Conservation (phyloP, 2,888 invertebrate species). For the Quadroppia sp. region DNA sequence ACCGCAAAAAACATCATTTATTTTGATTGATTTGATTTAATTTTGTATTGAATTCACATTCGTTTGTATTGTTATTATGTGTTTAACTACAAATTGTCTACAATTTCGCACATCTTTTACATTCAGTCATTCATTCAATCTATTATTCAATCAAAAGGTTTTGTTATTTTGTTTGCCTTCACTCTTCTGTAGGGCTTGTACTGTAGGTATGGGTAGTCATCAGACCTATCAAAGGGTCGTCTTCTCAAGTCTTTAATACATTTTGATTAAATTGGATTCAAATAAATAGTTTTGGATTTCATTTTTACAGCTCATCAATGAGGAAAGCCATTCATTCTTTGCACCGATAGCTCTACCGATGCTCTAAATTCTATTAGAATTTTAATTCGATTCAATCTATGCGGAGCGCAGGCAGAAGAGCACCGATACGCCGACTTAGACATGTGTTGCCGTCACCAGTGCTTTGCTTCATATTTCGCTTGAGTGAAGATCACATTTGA, state of each 20-base stretch:
- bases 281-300: constrained; percentile 31
- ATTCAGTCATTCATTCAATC: background rate
- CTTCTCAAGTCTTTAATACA: background rate
- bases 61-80: background rate
- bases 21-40: constrained; percentile 37
- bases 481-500: constrained; percentile 27
- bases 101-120: background rate
- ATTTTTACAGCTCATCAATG: constrained; percentile 37
- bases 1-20: constrained; percentile 16
- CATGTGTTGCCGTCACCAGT: constrained; percentile 35
- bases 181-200: background rate
- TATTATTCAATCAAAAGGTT: constrained; percentile 1
- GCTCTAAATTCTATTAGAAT: constrained; percentile 34
- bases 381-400: constrained; percentile 49
- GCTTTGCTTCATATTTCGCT: constrained; percentile 30
- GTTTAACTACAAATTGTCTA: background rate
- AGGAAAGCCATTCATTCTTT: constrained; percentile 15
- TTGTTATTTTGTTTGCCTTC: background rate
- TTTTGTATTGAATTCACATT: background rate
- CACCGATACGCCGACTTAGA: constrained; percentile 38
- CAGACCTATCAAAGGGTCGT: background rate
- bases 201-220: background rate
- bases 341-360: background rate
- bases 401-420: constrained; percentile 51
- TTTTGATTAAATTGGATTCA: constrained; percentile 35